Base-by-base conservation (phyloP, 2,113 vertebrate species). In the Macroglossus sobrinus region DNA sequence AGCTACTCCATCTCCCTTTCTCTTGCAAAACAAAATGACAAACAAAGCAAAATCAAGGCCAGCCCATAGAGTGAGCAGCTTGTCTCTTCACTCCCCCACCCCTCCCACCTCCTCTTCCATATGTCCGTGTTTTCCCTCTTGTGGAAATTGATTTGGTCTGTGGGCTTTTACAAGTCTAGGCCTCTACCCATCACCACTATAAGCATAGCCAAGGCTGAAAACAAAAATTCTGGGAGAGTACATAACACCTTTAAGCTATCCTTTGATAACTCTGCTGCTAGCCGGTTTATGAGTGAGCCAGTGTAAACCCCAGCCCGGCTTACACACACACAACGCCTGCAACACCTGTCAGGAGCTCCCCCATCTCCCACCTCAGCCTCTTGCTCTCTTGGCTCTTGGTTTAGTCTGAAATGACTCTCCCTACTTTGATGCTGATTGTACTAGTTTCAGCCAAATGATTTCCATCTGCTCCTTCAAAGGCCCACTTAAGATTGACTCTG, bases 81-180 rank as follows among this genome's bases (percentile, higher is more conserved):
- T 14, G 11, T 40, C 50, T 28, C 21, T 28, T 80, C 64, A 40
- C 15, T 50, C 21, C 18, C 33, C 13, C 12, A 4, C 5, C 15
- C 47, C 15, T 22, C 50, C 0, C 0, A 53, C 74, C 78, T 38
- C 57, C 35, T 30, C 4, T 30, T 13, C 11, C 6, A 0, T 0
- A 5, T 35, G 30, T 28, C 47, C 53, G 22, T 2, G 7, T 63
- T 71, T 82, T 13, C 21, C 28, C 16, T 72, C 40, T 47, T 45
- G 16, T 61, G 69, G 50, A 87, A 78, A 78, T 47, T 3, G 4
- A 4, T n/a, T 28, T 63, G 64, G 22, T 30, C 33, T 64, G 79
- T 66, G 55, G 33, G 24, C 53, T 68, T 61, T 81, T 26, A 24
- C 8, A 53, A 47, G 3, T 30, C 30, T 50, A 40, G 38, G 28